These are phyloP conservation scores for Crotalus viridis DNA, from an alignment of 2,113 vertebrate genomes.

Conservation along the genomic window DNA sequence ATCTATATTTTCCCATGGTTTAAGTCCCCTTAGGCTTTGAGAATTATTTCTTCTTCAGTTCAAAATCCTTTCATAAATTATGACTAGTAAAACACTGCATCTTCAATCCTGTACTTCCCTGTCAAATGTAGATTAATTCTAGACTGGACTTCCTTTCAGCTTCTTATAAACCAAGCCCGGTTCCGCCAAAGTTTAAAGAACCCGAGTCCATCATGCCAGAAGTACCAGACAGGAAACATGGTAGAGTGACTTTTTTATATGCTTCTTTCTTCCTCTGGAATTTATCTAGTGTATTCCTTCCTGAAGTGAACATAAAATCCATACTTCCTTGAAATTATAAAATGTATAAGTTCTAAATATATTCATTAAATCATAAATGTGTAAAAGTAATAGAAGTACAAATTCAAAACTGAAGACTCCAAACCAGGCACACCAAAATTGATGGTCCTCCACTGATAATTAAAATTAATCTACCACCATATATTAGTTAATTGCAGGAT, in stretches of 20 bases:
- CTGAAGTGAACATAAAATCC: not conserved
- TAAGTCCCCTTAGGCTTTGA: not conserved
- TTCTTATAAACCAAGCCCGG: not conserved
- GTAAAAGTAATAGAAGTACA: too few species aligned
- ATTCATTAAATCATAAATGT: too few species aligned
- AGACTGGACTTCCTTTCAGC: constrained; percentile 12
- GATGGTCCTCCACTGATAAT: not conserved
- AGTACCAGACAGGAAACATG: not conserved
- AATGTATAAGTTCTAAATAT: too few species aligned
- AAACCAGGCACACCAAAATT: too few species aligned
- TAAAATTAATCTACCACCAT: not conserved
- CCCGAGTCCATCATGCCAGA: not conserved
- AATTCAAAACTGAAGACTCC: too few species aligned
- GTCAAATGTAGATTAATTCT: not conserved
- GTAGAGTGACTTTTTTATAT: not conserved
- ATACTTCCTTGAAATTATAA: not conserved
- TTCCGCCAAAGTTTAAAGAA: not conserved
- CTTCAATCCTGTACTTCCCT: not conserved
- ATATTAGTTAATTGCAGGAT: not conserved
- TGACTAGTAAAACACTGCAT: not conserved
- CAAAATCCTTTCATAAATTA: not conserved
- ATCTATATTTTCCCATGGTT: rapidly evolving
- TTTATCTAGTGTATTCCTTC: not conserved
- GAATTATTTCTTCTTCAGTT: not conserved
- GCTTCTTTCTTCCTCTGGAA: not conserved